Evolutionary conservation across 2,797 vertebrate species (phyloP).

Genomic region (Chaetophractus vellerosus): DNA sequence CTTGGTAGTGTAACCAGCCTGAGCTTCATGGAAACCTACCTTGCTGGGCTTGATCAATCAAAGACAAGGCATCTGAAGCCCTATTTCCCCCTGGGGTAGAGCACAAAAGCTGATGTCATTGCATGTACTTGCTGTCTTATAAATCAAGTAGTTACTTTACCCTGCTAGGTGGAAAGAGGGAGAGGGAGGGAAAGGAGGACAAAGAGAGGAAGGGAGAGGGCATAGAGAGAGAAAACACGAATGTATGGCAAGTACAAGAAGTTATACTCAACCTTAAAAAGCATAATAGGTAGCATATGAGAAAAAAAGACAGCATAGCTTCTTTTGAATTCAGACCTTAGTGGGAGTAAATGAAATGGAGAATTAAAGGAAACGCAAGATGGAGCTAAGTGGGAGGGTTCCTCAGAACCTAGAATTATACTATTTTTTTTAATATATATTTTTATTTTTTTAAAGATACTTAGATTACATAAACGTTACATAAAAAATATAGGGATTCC

Average conservation of each 20-base stretch:
- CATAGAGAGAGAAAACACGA: neutral
- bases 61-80: constrained; percentile 24
- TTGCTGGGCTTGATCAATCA: constrained; percentile 55
- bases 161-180: constrained; percentile 11
- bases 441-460: too few relatives aligned
- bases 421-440: rapidly evolving
- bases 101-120: constrained; percentile 65
- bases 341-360: constrained; percentile 58
- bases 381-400: neutral
- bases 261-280: constrained; percentile 20
- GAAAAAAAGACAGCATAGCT: neutral
- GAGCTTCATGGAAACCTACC: constrained; percentile 32
- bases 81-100: neutral
- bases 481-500: too few relatives aligned
- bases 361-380: constrained; percentile 28
- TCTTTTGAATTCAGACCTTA: neutral
- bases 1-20: neutral
- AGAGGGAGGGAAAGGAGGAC: neutral
- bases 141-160: constrained; percentile 50
- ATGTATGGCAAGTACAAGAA: neutral
- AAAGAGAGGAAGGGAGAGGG: neutral
- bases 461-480: too few relatives aligned
- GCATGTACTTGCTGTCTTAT: neutral
- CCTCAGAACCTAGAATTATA: neutral
- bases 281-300: neutral